Percentiles rank a stretch among this genome's conserved stretches.
Conservation (phyloP, 1,140 invertebrate genomes). For the Spodoptera frugiperda region DNA sequence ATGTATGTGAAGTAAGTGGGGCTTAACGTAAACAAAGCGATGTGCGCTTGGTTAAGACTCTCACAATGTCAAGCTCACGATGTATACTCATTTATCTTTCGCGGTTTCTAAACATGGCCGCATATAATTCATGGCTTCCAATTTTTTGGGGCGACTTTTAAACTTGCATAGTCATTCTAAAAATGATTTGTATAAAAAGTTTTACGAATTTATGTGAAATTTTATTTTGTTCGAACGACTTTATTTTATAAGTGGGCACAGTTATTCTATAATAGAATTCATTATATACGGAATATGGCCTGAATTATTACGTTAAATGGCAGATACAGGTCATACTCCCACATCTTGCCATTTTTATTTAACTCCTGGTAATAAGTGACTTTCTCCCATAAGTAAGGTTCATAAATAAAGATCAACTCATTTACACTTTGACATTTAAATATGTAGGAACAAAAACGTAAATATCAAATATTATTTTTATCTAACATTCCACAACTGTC, state of each 20-base stretch:
- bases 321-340: neutral
- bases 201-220: too few species aligned
- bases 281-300: too few species aligned
- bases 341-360: neutral
- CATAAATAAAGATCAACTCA: too few species aligned
- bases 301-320: too few species aligned
- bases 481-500: neutral
- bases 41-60: slow-evolving; percentile 4
- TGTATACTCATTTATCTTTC: slow-evolving; percentile 1
- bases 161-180: too few species aligned
- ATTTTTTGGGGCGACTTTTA: neutral
- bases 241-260: too few species aligned
- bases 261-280: too few species aligned
- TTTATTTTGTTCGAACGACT: too few species aligned
- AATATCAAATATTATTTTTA: neutral
- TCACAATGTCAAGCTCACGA: neutral
- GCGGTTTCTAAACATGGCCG: neutral
- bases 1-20: slow-evolving; percentile 11
- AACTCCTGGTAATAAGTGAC: too few species aligned
- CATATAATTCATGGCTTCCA: neutral
- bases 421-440: neutral
- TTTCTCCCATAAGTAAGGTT: too few species aligned
- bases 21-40: slow-evolving; percentile 11
- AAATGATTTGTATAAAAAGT: too few species aligned
- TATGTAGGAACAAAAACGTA: neutral